These are phyloP conservation scores for Drosophila saltans DNA, from an alignment of 1,140 invertebrate species.

Conservation along the genomic window DNA sequence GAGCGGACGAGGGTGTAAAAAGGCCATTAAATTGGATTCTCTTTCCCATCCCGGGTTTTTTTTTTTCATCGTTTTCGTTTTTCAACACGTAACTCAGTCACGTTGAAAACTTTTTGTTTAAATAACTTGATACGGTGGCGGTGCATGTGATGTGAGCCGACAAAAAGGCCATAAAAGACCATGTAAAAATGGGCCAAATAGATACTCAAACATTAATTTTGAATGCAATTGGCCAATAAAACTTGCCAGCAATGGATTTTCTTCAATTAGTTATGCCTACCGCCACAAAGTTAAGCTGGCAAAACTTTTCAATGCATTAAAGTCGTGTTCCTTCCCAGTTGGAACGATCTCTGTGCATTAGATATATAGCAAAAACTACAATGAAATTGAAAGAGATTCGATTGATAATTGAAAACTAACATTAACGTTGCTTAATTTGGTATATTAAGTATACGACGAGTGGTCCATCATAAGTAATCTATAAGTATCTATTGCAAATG, in stretches of 20 bases:
- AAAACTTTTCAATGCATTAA: too few relatives aligned
- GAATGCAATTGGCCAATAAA: constrained; percentile 23
- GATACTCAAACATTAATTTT: constrained; percentile 8
- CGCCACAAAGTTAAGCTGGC: background rate
- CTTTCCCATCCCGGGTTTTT: constrained; percentile 2
- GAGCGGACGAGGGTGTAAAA: background rate
- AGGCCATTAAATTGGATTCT: constrained; percentile 9
- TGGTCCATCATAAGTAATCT: too few relatives aligned
- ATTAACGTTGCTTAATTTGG: too few relatives aligned
- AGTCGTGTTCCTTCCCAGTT: too few relatives aligned
- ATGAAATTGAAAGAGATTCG: too few relatives aligned
- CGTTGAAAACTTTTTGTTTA: constrained; percentile 69
- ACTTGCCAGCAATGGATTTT: constrained; percentile 16
- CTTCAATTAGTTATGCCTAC: constrained; percentile 10
- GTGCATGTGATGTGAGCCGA: constrained; percentile 21
- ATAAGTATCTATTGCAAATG: too few relatives aligned
- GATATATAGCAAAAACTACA: too few relatives aligned
- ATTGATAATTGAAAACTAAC: too few relatives aligned
- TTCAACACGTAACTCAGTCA: constrained; percentile 30
- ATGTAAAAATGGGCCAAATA: constrained; percentile 1
- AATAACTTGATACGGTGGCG: constrained; percentile 53
- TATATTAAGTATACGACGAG: too few relatives aligned
- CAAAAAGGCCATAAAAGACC: constrained; percentile 5
- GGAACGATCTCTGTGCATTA: too few relatives aligned
- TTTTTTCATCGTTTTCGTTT: constrained; percentile 11